phyloP scores from a whole-genome alignment of 2,113 vertebrate genomes.

The Proteles cristata region DNA sequence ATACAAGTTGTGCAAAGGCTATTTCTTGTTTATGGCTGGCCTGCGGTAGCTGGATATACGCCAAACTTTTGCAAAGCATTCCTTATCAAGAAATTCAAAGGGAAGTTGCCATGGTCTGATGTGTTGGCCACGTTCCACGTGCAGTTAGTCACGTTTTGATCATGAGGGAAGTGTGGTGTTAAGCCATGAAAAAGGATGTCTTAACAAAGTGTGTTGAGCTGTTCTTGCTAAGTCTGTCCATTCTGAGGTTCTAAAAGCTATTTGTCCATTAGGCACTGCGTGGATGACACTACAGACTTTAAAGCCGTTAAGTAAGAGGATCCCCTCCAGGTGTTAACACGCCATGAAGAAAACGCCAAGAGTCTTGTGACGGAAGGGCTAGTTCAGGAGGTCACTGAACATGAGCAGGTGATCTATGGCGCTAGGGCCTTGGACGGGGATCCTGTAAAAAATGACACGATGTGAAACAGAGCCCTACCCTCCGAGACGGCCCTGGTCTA shows the following conservation, averaged over 20 bases:
- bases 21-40: not conserved
- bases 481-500: not conserved
- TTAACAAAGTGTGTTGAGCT: not conserved
- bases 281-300: not conserved
- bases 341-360: slow-evolving; percentile 52
- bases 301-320: not conserved
- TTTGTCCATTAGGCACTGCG: not conserved
- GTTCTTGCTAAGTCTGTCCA: slow-evolving; percentile 48
- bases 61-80: not conserved
- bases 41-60: not conserved
- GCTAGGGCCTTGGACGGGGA: slow-evolving; percentile 78
- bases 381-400: slow-evolving; percentile 80
- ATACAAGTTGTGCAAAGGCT: not conserved
- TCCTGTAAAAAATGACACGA: slow-evolving; percentile 75
- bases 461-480: slow-evolving; percentile 37
- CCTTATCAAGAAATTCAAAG: slow-evolving; percentile 55
- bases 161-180: slow-evolving; percentile 22
- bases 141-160: not conserved
- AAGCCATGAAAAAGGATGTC: slow-evolving; percentile 41
- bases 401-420: slow-evolving; percentile 79
- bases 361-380: slow-evolving; percentile 43
- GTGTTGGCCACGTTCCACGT: slow-evolving; percentile 27
- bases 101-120: not conserved
- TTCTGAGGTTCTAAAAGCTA: slow-evolving; percentile 46
- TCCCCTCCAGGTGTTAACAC: slow-evolving; percentile 40